A percentile compares a stretch with the other conserved stretches of the same genome.
These are phyloP conservation scores for Proteles cristata DNA, from an alignment of 2,113 vertebrate species.

Conservation along the genomic window DNA sequence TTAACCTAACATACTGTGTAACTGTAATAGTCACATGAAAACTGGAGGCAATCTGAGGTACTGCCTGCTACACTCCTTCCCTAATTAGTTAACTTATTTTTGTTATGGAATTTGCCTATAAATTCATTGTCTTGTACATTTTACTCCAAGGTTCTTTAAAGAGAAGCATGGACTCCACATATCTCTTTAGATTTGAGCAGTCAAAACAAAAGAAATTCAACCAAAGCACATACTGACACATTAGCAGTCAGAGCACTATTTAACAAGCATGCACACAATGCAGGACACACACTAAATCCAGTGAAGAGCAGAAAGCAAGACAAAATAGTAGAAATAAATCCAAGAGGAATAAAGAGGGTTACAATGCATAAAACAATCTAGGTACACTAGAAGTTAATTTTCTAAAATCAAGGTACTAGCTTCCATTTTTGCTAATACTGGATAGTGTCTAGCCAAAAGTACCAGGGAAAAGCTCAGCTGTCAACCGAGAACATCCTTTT, in stretches of 20 bases:
- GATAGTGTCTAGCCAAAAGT: neutral
- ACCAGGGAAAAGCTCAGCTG: neutral
- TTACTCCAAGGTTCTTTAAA: slow-evolving; percentile 21
- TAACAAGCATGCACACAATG: neutral
- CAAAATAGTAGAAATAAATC: neutral
- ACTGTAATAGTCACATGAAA: neutral
- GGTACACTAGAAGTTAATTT: neutral
- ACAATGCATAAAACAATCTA: neutral
- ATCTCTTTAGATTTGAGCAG: neutral
- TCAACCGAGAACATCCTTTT: neutral
- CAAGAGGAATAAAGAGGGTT: neutral
- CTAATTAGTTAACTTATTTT: neutral
- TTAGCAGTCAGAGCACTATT: neutral
- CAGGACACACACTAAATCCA: neutral
- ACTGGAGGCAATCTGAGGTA: neutral
- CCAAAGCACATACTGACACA: neutral
- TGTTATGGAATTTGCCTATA: neutral
- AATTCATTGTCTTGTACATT: neutral
- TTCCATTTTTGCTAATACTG: neutral
- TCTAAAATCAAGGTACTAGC: slow-evolving; percentile 10
- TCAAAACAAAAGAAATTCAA: slow-evolving; percentile 15
- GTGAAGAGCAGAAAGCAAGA: neutral
- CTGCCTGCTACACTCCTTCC: neutral
- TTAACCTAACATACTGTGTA: neutral
- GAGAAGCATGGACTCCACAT: neutral